Conservation (phyloP, 2,113 vertebrate species). For the Hirundichthys speculiger region DNA sequence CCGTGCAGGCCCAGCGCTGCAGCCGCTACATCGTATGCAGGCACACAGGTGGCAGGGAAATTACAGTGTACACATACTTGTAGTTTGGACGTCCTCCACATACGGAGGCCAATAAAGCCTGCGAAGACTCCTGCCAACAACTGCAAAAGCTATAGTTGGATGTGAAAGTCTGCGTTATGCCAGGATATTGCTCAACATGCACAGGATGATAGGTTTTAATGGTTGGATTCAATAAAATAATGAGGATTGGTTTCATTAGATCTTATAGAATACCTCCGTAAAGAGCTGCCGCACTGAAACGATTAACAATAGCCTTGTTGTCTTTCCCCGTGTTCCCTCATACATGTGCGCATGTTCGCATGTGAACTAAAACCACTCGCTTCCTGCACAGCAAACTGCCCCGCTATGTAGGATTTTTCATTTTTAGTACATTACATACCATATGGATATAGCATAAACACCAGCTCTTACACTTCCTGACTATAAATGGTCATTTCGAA, state of each 20-base stretch:
- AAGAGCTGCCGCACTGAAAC: slow-evolving; percentile 19
- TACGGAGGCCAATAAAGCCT: slow-evolving; percentile 68
- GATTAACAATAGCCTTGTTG: slow-evolving; percentile 43
- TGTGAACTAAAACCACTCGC: slow-evolving; percentile 20
- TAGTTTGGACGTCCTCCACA: slow-evolving; percentile 67
- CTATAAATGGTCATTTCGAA: slow-evolving; percentile 19
- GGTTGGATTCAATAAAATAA: slow-evolving; percentile 55
- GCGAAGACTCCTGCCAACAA: slow-evolving; percentile 48
- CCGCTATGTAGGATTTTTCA: slow-evolving; percentile 2
- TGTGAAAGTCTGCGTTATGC: slow-evolving; percentile 35
- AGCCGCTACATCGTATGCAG: slow-evolving; percentile 39
- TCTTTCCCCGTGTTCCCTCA: slow-evolving; percentile 16
- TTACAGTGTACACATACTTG: slow-evolving; percentile 64
- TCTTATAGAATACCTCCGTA: slow-evolving; percentile 13
- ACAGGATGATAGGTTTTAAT: slow-evolving; percentile 57
- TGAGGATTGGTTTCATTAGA: slow-evolving; percentile 44
- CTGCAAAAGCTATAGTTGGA: slow-evolving; percentile 74
- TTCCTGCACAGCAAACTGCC: slow-evolving; percentile 25
- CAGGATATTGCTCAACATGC: slow-evolving; percentile 59
- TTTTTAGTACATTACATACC: slow-evolving; percentile 5
- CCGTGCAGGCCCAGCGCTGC: slow-evolving; percentile 21
- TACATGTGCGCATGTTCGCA: slow-evolving; percentile 2
- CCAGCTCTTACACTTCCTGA: slow-evolving; percentile 7
- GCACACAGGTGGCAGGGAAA: slow-evolving; percentile 76
- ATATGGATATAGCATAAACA: slow-evolving; percentile 27